Evolutionary conservation across 2,888 invertebrate species (phyloP).

Genomic region (Patella caerulea): DNA sequence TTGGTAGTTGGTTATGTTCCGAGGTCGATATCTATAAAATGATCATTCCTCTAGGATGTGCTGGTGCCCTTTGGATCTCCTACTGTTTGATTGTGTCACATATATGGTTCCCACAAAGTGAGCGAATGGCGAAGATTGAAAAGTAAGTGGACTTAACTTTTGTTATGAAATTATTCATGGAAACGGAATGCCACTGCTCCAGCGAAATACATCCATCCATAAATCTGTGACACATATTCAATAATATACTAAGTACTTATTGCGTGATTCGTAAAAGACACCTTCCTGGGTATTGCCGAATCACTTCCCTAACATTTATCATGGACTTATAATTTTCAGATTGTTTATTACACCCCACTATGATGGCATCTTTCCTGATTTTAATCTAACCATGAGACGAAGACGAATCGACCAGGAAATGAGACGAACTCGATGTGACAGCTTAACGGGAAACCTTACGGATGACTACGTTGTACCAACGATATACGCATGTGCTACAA

Average conservation of each 20-base stretch:
- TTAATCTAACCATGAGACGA: slow-evolving; percentile 93
- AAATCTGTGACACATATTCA: too few species aligned
- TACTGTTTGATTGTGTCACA: slow-evolving; percentile 98
- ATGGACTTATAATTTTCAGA: slow-evolving; percentile 33
- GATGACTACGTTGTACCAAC: slow-evolving; percentile 51
- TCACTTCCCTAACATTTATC: too few species aligned
- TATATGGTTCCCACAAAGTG: slow-evolving; percentile 98
- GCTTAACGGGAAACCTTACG: slow-evolving; percentile 43
- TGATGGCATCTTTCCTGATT: slow-evolving; percentile 91
- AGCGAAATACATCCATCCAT: too few species aligned
- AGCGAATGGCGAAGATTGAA: slow-evolving; percentile 95
- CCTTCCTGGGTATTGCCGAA: too few species aligned
- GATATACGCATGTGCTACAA: slow-evolving; percentile 96
- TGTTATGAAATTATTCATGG: too few species aligned
- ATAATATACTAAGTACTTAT: too few species aligned
- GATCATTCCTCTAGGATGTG: slow-evolving; percentile 50
- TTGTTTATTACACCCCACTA: slow-evolving; percentile 74
- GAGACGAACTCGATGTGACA: slow-evolving; percentile 51
- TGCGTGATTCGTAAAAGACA: too few species aligned
- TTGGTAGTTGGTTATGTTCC: slow-evolving; percentile 57
- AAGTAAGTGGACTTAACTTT: slow-evolving; percentile 74
- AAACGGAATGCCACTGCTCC: too few species aligned
- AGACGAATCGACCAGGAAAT: slow-evolving; percentile 85
- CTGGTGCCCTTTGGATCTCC: slow-evolving; percentile 83
- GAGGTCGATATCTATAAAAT: slow-evolving; percentile 36